Conservation (phyloP, 2,113 vertebrate species). For the Genyomyrus donnyi region DNA sequence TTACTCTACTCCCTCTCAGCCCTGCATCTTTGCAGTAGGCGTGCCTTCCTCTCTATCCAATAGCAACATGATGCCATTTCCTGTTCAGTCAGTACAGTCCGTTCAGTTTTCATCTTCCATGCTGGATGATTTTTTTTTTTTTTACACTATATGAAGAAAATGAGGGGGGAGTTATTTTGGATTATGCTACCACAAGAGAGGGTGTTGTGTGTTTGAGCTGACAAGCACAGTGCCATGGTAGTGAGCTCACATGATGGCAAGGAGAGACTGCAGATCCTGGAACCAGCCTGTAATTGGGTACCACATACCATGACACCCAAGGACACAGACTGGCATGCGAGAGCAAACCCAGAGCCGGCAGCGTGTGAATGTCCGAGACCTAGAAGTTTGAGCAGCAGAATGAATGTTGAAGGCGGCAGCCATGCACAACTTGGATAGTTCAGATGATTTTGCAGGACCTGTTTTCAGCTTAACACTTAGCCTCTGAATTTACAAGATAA, state of each 20-base stretch:
- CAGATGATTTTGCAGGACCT: background rate
- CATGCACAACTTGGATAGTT: background rate
- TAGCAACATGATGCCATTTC: slow-evolving; percentile 38
- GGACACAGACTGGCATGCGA: background rate
- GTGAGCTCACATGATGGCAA: background rate
- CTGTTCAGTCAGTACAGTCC: slow-evolving; percentile 15
- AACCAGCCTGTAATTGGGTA: background rate
- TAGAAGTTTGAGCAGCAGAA: background rate
- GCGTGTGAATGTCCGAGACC: background rate
- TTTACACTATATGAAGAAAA: background rate
- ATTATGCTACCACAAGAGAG: background rate
- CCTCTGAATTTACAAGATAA: background rate
- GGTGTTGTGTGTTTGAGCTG: background rate
- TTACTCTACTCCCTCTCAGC: background rate
- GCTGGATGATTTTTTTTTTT: background rate
- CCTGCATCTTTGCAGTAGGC: background rate
- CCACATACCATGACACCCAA: background rate
- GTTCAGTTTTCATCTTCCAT: slow-evolving; percentile 29
- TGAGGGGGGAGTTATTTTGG: background rate
- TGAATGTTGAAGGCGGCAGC: background rate
- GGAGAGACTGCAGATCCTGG: background rate
- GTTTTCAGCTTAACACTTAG: background rate
- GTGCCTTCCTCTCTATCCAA: background rate
- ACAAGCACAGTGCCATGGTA: background rate
- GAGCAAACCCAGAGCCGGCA: background rate